Conservation (phyloP, 2,888 invertebrate species). For the Acanthococcus lagerstroemiae region DNA sequence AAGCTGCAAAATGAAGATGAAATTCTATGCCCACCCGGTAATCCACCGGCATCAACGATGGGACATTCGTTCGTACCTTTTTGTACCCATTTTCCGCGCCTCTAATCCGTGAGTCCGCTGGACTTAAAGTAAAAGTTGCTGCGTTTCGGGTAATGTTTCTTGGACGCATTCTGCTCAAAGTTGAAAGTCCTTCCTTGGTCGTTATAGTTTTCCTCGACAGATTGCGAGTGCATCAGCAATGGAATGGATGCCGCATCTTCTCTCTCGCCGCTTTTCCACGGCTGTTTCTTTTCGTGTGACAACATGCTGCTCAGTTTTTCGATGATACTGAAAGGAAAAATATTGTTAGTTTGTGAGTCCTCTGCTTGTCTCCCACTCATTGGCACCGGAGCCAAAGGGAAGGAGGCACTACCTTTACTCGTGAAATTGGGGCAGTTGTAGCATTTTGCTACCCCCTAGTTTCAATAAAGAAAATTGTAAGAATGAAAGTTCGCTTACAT, state of each 20-base stretch:
- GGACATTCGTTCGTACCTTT: neutral
- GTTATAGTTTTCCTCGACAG: conserved; percentile 3
- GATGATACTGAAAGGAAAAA: neutral
- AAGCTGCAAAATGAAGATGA: no score
- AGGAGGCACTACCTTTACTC: neutral
- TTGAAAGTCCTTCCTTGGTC: neutral
- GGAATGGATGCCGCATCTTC: conserved; percentile 18
- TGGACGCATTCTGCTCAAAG: neutral
- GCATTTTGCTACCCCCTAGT: neutral
- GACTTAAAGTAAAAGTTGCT: conserved; percentile 2
- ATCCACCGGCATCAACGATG: no score
- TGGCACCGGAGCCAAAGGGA: no score
- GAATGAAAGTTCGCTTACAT: no score
- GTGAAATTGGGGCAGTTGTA: neutral
- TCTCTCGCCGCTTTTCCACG: conserved; percentile 2
- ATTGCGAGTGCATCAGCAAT: conserved; percentile 11
- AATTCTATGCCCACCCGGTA: no score
- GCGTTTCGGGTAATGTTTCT: neutral
- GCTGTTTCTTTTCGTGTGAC: neutral
- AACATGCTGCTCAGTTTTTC: conserved; percentile 16
- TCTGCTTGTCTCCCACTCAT: neutral
- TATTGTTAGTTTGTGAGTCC: neutral
- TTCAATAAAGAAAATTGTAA: no score
- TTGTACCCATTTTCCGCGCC: neutral
- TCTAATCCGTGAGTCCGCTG: conserved; percentile 14